Evolutionary conservation across 2,888 invertebrate species (phyloP).

Genomic region (Acleris laterana): DNA sequence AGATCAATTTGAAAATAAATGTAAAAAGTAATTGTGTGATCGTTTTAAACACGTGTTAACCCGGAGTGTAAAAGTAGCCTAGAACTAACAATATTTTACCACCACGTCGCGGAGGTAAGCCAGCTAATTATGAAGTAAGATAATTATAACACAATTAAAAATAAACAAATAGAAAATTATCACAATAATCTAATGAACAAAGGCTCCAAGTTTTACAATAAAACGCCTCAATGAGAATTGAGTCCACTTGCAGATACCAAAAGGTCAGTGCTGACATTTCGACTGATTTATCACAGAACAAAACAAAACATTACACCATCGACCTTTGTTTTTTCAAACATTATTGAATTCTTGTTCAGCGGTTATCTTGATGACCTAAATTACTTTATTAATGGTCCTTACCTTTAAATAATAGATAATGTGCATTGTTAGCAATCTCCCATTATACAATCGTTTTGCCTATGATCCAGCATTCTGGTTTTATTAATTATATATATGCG

Average conservation of each 20-base stretch:
- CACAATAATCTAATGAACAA: neutral
- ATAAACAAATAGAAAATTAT: neutral
- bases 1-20: too few relatives aligned
- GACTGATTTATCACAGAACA: constrained; percentile 16
- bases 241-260: constrained; percentile 24
- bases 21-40: too few relatives aligned
- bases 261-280: constrained; percentile 26
- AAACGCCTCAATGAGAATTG: constrained; percentile 1
- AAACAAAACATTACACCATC: constrained; percentile 21
- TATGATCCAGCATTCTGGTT: too few relatives aligned
- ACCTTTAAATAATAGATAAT: constrained; percentile 3
- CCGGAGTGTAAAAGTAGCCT: too few relatives aligned
- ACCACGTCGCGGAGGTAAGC: too few relatives aligned
- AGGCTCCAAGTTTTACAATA: neutral
- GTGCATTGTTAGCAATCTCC: neutral
- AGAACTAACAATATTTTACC: too few relatives aligned
- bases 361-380: constrained; percentile 32
- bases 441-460: neutral
- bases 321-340: constrained; percentile 29
- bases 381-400: constrained; percentile 6
- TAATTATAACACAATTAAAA: neutral
- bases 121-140: too few relatives aligned
- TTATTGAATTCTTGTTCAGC: constrained; percentile 21
- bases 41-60: too few relatives aligned
- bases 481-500: too few relatives aligned